Conservation (phyloP, 2,888 invertebrate genomes). For the Cryptophagus acutangulus region DNA sequence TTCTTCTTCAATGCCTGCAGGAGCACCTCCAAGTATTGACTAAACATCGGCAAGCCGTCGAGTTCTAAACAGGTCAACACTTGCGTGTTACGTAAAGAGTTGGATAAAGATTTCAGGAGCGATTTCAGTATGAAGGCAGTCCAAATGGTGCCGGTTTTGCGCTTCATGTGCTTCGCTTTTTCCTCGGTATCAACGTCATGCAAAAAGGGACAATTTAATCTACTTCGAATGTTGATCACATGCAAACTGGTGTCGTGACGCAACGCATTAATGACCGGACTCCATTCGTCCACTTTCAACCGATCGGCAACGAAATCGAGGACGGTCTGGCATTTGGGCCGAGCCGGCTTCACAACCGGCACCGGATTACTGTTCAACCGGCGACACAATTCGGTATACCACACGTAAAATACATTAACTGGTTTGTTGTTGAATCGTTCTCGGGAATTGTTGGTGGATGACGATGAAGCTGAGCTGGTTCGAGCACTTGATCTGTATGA, state of each 20-base stretch:
- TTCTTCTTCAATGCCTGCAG: slow-evolving; percentile 58
- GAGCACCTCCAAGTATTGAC: slow-evolving; percentile 55
- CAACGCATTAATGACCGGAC: slow-evolving; percentile 67
- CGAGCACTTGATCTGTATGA: too few relatives aligned
- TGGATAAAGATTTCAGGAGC: slow-evolving; percentile 60
- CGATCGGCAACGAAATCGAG: slow-evolving; percentile 70
- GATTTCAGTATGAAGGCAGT: slow-evolving; percentile 67
- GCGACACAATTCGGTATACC: slow-evolving; percentile 46
- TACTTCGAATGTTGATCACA: slow-evolving; percentile 62
- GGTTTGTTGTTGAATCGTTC: too few relatives aligned
- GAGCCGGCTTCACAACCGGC: slow-evolving; percentile 40
- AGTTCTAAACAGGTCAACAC: slow-evolving; percentile 59
- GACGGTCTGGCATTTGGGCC: slow-evolving; percentile 42
- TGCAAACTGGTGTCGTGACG: slow-evolving; percentile 67
- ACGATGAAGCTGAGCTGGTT: too few relatives aligned
- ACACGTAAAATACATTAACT: slow-evolving; percentile 44
- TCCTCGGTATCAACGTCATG: slow-evolving; percentile 53
- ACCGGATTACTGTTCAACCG: slow-evolving; percentile 41
- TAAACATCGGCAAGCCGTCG: slow-evolving; percentile 67
- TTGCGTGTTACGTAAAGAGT: slow-evolving; percentile 59
- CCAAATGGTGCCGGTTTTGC: slow-evolving; percentile 49
- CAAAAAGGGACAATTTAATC: slow-evolving; percentile 39
- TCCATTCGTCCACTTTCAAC: slow-evolving; percentile 71
- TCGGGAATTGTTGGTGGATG: too few relatives aligned
- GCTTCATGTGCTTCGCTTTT: slow-evolving; percentile 57